A percentile compares a stretch with the other conserved stretches of the same genome.
Evolutionary conservation across 1,140 invertebrate genomes (phyloP).

Genomic region (Rhynchophorus ferrugineus): DNA sequence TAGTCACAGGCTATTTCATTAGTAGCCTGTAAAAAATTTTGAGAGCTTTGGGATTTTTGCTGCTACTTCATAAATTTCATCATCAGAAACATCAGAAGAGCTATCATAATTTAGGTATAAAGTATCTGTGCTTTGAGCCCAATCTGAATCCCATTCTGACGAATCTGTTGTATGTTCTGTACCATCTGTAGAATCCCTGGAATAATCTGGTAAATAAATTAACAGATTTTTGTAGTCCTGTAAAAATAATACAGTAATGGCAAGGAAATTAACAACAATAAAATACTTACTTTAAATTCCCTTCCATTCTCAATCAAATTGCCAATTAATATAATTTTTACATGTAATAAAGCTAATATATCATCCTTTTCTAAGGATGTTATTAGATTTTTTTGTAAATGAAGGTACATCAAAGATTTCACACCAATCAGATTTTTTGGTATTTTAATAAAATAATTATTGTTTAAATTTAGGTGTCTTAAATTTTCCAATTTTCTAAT

Average conservation of each 20-base stretch:
- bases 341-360: slow-evolving; percentile 36
- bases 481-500: slow-evolving; percentile 45
- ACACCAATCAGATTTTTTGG: slow-evolving; percentile 44
- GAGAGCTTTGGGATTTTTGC: slow-evolving; percentile 31
- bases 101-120: slow-evolving; percentile 46
- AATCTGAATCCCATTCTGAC: slow-evolving; percentile 45
- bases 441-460: slow-evolving; percentile 46
- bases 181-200: background rate
- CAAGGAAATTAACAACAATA: no score
- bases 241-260: background rate
- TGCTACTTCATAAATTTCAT: slow-evolving; percentile 31
- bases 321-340: slow-evolving; percentile 24
- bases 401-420: slow-evolving; percentile 46
- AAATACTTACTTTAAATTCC: slow-evolving; percentile 16
- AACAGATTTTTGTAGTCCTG: slow-evolving; percentile 1
- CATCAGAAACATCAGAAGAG: slow-evolving; percentile 38
- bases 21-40: slow-evolving; percentile 22
- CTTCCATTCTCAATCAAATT: slow-evolving; percentile 16
- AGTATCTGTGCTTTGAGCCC: slow-evolving; percentile 52
- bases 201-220: background rate
- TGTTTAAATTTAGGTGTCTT: slow-evolving; percentile 50
- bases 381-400: slow-evolving; percentile 48
- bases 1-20: no score
- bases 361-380: slow-evolving; percentile 32
- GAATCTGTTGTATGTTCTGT: slow-evolving; percentile 21